A percentile compares a stretch with the other conserved stretches of the same genome.
Conservation (phyloP, 2,113 vertebrate species). For the Alces alces region DNA sequence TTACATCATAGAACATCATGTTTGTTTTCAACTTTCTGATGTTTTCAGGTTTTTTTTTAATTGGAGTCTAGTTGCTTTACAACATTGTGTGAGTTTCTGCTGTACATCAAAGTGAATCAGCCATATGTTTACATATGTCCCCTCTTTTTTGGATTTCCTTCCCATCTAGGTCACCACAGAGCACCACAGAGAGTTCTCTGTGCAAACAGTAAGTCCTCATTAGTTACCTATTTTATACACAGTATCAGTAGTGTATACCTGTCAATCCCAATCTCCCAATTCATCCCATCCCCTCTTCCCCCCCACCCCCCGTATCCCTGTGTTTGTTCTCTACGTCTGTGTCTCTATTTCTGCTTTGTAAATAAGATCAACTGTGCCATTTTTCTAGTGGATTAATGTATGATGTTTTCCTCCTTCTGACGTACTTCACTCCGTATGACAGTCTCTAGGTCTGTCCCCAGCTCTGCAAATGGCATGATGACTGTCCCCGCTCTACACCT, state of each 20-base stretch:
- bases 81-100: background rate
- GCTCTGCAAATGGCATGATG: background rate
- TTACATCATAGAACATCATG: background rate
- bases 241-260: background rate
- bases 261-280: background rate
- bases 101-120: background rate
- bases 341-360: background rate
- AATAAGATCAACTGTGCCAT: background rate
- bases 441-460: accelerated
- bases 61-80: background rate
- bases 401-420: background rate
- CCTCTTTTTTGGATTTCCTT: background rate
- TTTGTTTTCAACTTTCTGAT: background rate
- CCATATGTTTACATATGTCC: accelerated
- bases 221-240: background rate
- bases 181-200: background rate
- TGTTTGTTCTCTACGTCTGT: background rate
- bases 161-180: background rate
- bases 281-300: background rate
- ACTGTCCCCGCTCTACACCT: background rate
- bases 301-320: accelerated
- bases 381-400: background rate
- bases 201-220: background rate
- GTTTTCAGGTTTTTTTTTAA: background rate
- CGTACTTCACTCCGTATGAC: background rate